These are phyloP conservation scores for Orchesella cincta DNA, from an alignment of 1,140 invertebrate genomes.

Conservation along the genomic window DNA sequence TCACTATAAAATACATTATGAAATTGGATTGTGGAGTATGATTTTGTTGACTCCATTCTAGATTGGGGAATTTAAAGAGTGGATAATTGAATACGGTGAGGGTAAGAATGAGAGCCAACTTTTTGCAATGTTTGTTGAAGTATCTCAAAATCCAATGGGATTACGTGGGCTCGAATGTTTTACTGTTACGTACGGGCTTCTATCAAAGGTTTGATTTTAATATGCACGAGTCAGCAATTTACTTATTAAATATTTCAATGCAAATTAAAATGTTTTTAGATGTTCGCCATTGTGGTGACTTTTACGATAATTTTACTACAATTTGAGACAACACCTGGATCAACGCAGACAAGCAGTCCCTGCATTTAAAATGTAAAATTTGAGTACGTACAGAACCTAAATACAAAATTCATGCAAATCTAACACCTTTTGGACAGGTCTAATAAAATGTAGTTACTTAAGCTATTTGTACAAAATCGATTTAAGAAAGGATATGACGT, in stretches of 20 bases:
- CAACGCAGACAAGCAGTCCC: background rate
- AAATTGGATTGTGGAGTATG: too few relatives aligned
- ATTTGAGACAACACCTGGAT: conserved; percentile 2
- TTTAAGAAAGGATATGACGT: too few relatives aligned
- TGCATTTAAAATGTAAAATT: background rate
- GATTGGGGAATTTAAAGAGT: conserved; percentile 11
- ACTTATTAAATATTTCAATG: background rate
- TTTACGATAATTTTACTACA: conserved; percentile 3
- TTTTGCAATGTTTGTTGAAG: conserved; percentile 8
- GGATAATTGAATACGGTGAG: conserved; percentile 6
- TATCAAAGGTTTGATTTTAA: conserved; percentile 5
- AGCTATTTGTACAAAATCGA: too few relatives aligned
- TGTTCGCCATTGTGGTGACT: background rate
- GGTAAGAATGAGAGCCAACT: background rate
- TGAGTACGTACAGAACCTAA: background rate
- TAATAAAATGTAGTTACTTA: too few relatives aligned
- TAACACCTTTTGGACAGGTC: too few relatives aligned
- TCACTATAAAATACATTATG: background rate
- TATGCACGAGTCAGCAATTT: background rate
- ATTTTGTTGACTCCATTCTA: background rate
- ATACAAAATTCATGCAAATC: too few relatives aligned
- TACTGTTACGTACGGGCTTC: background rate
- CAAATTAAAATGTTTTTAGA: background rate
- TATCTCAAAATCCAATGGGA: conserved; percentile 12
- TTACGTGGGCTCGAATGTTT: conserved; percentile 3